Evolutionary conservation across 2,113 vertebrate species (phyloP).

Genomic region (Hydrochoerus hydrochaeris): DNA sequence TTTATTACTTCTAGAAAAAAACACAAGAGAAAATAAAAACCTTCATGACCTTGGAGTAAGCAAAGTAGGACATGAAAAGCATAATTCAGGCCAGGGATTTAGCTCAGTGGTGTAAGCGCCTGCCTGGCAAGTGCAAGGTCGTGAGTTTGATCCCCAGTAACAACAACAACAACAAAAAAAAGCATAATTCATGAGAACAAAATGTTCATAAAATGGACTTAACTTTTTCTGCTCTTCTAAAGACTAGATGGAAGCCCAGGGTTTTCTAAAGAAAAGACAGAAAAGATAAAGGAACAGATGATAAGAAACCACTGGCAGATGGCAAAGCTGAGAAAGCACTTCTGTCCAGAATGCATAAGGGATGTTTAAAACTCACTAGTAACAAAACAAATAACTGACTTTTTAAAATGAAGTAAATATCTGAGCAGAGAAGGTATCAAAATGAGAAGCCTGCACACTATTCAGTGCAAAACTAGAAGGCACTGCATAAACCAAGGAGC

Average conservation of each 20-base stretch:
- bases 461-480: not conserved
- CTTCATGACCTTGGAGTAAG: not conserved
- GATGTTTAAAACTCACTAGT: not conserved
- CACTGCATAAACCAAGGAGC: not conserved
- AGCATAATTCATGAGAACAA: not conserved
- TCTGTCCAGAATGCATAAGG: not conserved
- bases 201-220: slow-evolving; percentile 20
- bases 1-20: not conserved
- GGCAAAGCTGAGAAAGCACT: not conserved
- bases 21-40: not conserved
- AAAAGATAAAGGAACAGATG: not conserved
- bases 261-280: not conserved
- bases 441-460: not conserved
- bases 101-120: no score
- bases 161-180: not conserved
- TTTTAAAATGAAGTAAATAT: not conserved
- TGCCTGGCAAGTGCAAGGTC: no score
- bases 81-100: not conserved
- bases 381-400: not conserved
- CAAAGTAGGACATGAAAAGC: not conserved
- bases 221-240: not conserved
- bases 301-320: not conserved
- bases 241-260: not conserved
- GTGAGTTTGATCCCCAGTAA: no score
- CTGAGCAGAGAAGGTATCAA: not conserved